Conservation (phyloP, 2,113 vertebrate genomes). For the Philantomba maxwellii region DNA sequence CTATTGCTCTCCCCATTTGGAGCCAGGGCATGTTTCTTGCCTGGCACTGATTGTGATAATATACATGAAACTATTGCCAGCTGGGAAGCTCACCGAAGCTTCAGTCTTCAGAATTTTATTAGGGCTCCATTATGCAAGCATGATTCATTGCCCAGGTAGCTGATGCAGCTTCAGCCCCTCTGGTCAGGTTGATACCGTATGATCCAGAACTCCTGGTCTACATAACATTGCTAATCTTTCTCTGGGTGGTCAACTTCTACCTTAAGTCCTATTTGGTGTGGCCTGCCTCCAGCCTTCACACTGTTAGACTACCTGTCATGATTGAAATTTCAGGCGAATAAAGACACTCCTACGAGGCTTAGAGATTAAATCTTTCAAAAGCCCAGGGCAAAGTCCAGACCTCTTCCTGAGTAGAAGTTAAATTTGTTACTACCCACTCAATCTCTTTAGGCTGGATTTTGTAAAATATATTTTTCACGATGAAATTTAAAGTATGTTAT, state of each 20-base stretch:
- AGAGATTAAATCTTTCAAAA: background rate
- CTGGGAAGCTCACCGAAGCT: background rate
- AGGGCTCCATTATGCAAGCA: background rate
- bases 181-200: background rate
- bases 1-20: background rate
- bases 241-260: background rate
- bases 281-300: background rate
- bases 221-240: background rate
- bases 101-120: background rate
- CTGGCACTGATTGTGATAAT: background rate
- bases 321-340: background rate
- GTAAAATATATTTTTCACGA: background rate
- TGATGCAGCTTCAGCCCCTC: background rate
- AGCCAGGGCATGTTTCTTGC: background rate
- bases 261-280: background rate
- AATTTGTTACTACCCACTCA: background rate
- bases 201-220: background rate
- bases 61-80: background rate
- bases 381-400: background rate
- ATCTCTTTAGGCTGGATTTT: slow-evolving; percentile 8
- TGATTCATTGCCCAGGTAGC: background rate
- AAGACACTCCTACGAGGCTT: background rate
- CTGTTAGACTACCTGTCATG: background rate
- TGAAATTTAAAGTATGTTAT: background rate
- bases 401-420: slow-evolving; percentile 2